Evolutionary conservation across 1,140 invertebrate genomes (phyloP), one percentile per base, ranked within the genome.

Genomic region (Oreohelix idahoensis): DNA sequence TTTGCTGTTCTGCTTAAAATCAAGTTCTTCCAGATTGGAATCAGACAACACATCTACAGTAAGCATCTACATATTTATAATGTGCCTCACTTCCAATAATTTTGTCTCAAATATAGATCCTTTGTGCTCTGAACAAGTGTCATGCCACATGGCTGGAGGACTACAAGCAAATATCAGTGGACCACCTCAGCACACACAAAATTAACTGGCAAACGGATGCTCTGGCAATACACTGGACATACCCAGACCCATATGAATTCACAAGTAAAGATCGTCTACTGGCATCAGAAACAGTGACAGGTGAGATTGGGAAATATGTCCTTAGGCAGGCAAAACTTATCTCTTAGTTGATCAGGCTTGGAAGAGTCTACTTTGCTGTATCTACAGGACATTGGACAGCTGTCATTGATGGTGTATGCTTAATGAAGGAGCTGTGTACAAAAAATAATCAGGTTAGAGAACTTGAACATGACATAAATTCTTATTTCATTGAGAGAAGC

Each of bases 191-290:
- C n/a, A 38, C 53, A 1, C n/a, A 79, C 15, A 32, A 51, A 0
- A 83, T 87, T 70, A 49, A 87, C 74, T 88, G 87, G 87, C 69
- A 58, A 58, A 85, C 39, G 0, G 87, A 88, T 51, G 75, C 84
- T 5, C 45, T 84, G 15, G 84, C 84, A 26, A 49, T 88, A n/a
- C 87, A 88, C 83, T 87, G 86, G 86, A 87, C 86, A 35, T 36
- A 81, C 69, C 87, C 87, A 51, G 85, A 86, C 76, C 87, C 87
- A 8, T 36, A 66, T 15, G 87, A 86, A 75, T 87, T 87, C 35
- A 42, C 38, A 11, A 78, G 75, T 66, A 71, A 84, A 79, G 71
- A 87, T 13, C 77, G 26, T 8, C 69, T 88, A 53, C 38, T 51
- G 13, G 49, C 73, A 23, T 74, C 83, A 45, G 81, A 79, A 66